These are phyloP conservation scores for Argyra leucocephala DNA, from an alignment of 2,888 invertebrate species.

Conservation along the genomic window DNA sequence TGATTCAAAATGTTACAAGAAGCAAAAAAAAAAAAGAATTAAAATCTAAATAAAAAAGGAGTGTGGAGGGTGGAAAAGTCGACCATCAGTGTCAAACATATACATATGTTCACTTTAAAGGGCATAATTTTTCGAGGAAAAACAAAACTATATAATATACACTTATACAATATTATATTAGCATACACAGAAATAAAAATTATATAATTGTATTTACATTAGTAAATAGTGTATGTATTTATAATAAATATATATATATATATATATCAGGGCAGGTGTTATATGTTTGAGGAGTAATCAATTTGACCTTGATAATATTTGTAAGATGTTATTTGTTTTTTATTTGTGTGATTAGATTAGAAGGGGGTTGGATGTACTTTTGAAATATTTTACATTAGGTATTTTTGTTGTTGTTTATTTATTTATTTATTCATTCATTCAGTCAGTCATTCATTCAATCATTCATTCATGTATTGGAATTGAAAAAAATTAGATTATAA, in stretches of 20 bases:
- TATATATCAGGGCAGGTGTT: neutral
- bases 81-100: too few species aligned
- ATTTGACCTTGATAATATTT: neutral
- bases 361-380: too few species aligned
- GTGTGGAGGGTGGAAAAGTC: neutral
- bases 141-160: neutral
- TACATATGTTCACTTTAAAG: neutral
- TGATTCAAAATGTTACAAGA: neutral
- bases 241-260: neutral
- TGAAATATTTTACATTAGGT: too few species aligned
- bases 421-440: too few species aligned
- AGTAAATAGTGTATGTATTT: neutral
- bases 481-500: too few species aligned
- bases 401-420: too few species aligned
- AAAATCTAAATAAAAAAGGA: too few species aligned
- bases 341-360: too few species aligned
- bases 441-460: too few species aligned
- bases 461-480: too few species aligned
- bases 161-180: neutral
- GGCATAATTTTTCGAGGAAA: neutral
- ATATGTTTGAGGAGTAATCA: neutral
- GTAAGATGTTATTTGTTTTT: neutral
- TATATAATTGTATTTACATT: neutral
- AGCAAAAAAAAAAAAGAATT: neutral
- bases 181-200: neutral